Percentiles rank a stretch among this genome's conserved stretches.
Conservation (phyloP, 2,113 vertebrate species). For the Peromyscus maniculatus region DNA sequence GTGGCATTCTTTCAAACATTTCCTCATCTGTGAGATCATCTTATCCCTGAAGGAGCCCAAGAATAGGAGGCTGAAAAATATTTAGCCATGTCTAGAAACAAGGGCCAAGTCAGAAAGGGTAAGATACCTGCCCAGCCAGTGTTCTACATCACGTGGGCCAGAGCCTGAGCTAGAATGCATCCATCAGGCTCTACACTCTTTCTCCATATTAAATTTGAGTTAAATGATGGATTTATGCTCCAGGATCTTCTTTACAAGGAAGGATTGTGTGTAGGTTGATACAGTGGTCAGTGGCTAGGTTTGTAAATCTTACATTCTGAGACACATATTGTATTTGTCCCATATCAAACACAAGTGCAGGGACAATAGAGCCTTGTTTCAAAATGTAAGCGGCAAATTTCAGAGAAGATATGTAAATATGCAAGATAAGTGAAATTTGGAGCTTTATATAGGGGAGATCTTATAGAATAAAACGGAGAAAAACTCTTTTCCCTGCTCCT, state of each 20-base stretch:
- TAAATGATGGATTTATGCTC: not conserved
- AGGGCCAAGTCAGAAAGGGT: not conserved
- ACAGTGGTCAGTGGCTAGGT: not conserved
- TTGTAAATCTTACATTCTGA: conserved; percentile 15
- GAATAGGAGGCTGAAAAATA: not conserved
- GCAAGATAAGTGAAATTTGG: not conserved
- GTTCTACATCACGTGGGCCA: accelerated
- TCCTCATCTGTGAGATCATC: conserved; percentile 64
- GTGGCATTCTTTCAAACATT: not conserved
- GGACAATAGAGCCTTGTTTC: not conserved
- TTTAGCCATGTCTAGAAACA: not conserved
- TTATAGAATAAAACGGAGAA: not conserved
- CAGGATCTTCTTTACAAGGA: not conserved
- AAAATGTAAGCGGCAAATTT: not conserved
- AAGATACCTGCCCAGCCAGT: not conserved
- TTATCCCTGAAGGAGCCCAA: not conserved
- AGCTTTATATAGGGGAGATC: not conserved
- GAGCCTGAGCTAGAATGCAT: not conserved
- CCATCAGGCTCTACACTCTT: not conserved
- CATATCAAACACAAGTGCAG: not conserved
- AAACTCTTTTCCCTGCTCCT: not conserved
- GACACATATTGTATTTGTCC: not conserved
- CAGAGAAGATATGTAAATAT: not conserved
- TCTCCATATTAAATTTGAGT: not conserved
- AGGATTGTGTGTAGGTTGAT: not conserved